Percentiles rank a stretch among this genome's conserved stretches.
Evolutionary conservation across 2,113 vertebrate species (phyloP).

Genomic region (Tyrannus savana): DNA sequence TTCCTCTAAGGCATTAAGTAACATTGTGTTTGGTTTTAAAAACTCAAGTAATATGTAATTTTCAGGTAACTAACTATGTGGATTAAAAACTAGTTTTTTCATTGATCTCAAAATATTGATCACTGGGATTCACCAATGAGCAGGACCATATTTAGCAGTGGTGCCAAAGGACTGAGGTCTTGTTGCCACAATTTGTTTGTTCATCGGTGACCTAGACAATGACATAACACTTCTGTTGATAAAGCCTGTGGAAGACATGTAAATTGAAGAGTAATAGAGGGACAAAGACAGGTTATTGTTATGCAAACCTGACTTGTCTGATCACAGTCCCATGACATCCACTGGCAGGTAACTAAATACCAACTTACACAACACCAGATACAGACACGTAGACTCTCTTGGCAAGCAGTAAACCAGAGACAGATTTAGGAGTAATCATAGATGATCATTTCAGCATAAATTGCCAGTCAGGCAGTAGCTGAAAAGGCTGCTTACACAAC

Average conservation of each 20-base stretch:
- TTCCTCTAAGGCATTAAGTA: not conserved
- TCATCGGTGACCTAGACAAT: not conserved
- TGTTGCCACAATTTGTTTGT: not conserved
- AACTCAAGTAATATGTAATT: not conserved
- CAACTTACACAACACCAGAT: not conserved
- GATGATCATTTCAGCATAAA: constrained; percentile 3
- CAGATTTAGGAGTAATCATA: constrained; percentile 10
- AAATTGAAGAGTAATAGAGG: not conserved
- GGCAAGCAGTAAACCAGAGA: constrained; percentile 9
- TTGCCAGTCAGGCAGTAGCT: not conserved
- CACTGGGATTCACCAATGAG: not conserved
- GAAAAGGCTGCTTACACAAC: constrained; percentile 27
- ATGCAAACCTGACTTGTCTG: not conserved
- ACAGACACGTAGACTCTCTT: not conserved
- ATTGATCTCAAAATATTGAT: not conserved
- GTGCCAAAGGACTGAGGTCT: not conserved
- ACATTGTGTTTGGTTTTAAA: not conserved
- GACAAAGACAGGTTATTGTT: not conserved
- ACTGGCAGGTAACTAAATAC: not conserved
- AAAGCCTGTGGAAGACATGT: not conserved
- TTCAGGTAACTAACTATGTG: not conserved
- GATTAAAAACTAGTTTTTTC: not conserved
- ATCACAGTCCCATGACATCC: not conserved
- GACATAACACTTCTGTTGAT: not conserved
- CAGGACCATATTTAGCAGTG: fast-evolving